phyloP scores from a whole-genome alignment of 2,888 invertebrate genomes.

The Eupithecia tripunctaria region DNA sequence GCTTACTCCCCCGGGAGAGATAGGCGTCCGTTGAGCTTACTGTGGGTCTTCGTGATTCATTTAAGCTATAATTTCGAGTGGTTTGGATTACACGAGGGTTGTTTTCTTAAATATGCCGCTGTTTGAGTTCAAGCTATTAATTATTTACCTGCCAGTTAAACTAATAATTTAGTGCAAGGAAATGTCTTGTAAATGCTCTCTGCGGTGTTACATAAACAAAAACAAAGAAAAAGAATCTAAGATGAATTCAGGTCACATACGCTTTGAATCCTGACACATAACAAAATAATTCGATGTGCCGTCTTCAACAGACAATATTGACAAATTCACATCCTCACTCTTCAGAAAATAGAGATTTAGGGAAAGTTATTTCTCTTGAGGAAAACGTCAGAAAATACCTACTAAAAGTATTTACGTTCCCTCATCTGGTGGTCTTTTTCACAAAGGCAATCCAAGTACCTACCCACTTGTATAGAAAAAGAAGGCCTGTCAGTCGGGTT shows the following conservation, averaged over 20 bases:
- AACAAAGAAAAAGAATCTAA: background rate
- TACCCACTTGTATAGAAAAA: conserved; percentile 43
- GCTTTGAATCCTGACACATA: conserved; percentile 7
- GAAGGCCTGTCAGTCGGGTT: conserved; percentile 41
- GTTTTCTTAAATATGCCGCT: background rate
- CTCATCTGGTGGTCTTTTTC: conserved; percentile 37
- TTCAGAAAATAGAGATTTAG: conserved; percentile 24
- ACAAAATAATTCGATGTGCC: conserved; percentile 15
- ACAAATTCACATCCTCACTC: conserved; percentile 22
- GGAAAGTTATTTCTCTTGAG: conserved; percentile 27
- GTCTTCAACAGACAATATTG: conserved; percentile 34
- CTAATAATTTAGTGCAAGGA: background rate
- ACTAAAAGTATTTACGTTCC: conserved; percentile 21
- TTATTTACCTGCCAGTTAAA: background rate
- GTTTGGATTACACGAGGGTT: background rate
- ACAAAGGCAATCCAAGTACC: conserved; percentile 47
- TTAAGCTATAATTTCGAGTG: background rate
- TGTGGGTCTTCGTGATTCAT: conserved; percentile 46
- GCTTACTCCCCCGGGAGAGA: conserved; percentile 54
- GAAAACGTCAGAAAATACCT: conserved; percentile 34
- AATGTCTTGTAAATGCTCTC: background rate
- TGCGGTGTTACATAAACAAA: background rate
- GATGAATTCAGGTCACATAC: background rate
- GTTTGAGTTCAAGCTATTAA: background rate
- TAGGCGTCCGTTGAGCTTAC: conserved; percentile 64